These are phyloP conservation scores for Meghimatium bilineatum DNA, from an alignment of 2,888 invertebrate species.

Conservation along the genomic window DNA sequence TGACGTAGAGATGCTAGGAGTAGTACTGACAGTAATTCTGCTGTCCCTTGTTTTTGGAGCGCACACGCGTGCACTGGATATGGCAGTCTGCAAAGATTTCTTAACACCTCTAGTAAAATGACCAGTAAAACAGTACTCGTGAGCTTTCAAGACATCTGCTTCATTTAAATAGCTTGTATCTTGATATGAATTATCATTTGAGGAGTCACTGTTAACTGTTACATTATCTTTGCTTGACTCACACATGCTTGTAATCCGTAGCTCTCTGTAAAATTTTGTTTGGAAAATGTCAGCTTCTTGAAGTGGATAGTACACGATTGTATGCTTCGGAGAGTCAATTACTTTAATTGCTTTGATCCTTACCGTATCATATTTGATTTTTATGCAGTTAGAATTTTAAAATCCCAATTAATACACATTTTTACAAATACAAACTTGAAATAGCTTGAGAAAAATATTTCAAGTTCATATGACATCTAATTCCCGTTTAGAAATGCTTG, in stretches of 20 bases:
- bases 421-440: background rate
- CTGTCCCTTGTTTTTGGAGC: background rate
- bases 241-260: too few species aligned
- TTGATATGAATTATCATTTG: background rate
- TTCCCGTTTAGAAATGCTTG: background rate
- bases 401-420: background rate
- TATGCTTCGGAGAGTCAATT: background rate
- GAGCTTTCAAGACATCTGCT: background rate
- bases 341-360: too few species aligned
- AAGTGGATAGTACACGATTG: too few species aligned
- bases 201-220: background rate
- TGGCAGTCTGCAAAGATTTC: conserved; percentile 3
- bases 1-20: background rate
- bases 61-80: background rate
- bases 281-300: background rate
- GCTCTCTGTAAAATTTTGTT: too few species aligned
- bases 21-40: background rate
- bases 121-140: background rate
- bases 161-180: too few species aligned
- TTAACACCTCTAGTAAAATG: conserved; percentile 21
- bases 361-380: background rate
- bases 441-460: background rate
- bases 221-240: background rate
- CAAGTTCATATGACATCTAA: background rate
- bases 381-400: background rate